Evolutionary conservation across 2,888 invertebrate species (phyloP).

Genomic region (Tenthredo amoena): DNA sequence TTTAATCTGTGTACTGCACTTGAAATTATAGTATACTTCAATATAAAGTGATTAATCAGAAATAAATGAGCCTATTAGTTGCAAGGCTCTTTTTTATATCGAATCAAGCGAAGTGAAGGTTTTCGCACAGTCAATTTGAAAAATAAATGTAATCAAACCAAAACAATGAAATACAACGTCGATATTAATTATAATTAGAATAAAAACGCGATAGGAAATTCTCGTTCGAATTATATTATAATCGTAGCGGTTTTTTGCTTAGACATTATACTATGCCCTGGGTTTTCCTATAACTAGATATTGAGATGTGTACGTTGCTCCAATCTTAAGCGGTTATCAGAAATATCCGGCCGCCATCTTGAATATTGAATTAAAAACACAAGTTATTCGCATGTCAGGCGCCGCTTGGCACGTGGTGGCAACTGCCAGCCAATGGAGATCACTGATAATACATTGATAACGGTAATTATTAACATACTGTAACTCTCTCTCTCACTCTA

Average conservation of each 20-base stretch:
- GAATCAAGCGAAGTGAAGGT: not conserved
- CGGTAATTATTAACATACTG: not conserved
- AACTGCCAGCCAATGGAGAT: not conserved
- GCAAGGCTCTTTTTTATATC: not conserved
- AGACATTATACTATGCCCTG: not conserved
- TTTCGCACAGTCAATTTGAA: not conserved
- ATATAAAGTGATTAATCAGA: not conserved
- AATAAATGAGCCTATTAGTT: not conserved
- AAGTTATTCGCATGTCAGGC: not conserved
- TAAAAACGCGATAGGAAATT: not conserved
- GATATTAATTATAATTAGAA: not conserved
- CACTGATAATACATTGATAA: constrained; percentile 25
- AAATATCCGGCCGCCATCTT: not conserved
- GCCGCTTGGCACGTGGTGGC: constrained; percentile 20
- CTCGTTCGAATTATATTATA: not conserved
- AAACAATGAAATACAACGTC: not conserved
- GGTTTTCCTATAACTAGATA: not conserved
- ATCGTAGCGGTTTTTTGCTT: not conserved
- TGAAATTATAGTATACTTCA: not conserved
- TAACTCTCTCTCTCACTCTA: not conserved
- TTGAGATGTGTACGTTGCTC: not conserved
- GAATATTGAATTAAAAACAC: constrained; percentile 1
- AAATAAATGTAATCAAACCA: not conserved
- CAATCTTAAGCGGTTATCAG: constrained; percentile 9
- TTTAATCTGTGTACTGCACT: not conserved